phyloP scores from a whole-genome alignment of 2,797 vertebrate species.

The Sebastes aleutianus region DNA sequence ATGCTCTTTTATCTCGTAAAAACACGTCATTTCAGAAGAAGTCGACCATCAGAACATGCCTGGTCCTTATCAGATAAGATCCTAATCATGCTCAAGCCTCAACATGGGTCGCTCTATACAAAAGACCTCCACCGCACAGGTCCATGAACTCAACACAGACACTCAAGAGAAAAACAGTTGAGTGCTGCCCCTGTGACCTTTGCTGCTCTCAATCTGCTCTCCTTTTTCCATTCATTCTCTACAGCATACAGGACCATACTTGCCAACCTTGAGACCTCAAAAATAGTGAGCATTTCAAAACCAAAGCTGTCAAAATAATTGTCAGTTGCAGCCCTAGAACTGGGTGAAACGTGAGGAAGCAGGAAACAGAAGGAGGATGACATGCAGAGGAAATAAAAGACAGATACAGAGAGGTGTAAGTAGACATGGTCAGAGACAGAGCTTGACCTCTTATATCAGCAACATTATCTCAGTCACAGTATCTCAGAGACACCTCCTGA shows the following conservation, averaged over 20 bases:
- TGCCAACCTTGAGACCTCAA: too few species aligned
- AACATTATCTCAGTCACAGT: background rate
- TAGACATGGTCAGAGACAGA: background rate
- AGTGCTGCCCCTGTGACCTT: background rate
- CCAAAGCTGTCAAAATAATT: too few species aligned
- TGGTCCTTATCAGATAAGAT: constrained; percentile 30
- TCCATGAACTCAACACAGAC: background rate
- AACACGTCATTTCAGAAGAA: background rate
- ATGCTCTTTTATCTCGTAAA: background rate
- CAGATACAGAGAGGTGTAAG: constrained; percentile 1
- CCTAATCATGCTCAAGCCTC: constrained; percentile 22
- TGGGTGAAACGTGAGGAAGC: background rate
- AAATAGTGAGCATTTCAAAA: too few species aligned
- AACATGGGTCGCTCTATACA: background rate
- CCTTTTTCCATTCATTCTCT: background rate
- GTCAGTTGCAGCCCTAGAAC: background rate
- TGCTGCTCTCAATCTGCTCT: background rate
- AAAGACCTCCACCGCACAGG: background rate
- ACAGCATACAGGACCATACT: too few species aligned
- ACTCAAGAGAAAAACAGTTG: background rate
- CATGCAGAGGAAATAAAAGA: background rate
- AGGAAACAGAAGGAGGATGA: background rate
- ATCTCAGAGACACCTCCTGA: background rate
- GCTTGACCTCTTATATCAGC: background rate
- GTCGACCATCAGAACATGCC: background rate